Evolutionary conservation across 2,797 vertebrate species (phyloP), one percentile per base, ranked within the genome.

Genomic region (Notamacropus eugenii): DNA sequence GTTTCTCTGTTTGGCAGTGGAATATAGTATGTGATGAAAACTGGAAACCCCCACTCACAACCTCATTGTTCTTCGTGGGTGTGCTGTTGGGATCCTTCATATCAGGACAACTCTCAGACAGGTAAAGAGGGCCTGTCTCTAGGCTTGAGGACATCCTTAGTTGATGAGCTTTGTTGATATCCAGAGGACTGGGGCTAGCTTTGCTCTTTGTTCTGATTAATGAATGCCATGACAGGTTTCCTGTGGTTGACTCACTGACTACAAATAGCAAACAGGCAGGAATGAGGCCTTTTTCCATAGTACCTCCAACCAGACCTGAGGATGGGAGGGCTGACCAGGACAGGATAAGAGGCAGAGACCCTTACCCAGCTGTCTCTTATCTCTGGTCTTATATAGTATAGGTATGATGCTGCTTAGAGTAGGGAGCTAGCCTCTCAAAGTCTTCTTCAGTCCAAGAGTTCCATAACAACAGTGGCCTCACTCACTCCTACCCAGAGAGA

Each of bases 51-150:
- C 99, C 99, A 0, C 94, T 99, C 96, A 99, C 99, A 10, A 98
- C 99, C 52, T 99, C 99, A 19, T 62, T 99, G 92, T 99, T 99
- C 98, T 99, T 99, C 95, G 97, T 98, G 96, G 99, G 99, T 0
- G 99, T 99, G 93, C 98, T 99, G n/a, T 59, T 98, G 0, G 99
- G 99, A 57, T 99, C 99, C 90, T 99, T 99, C 91, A 0, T 99
- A 95, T 99, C 99, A 0, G 99, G 99, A 96, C 99, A 99, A 97
- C 98, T 99, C 29, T 99, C 99, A 1, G 99, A 99, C 99, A 99
- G 99, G 99, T 99, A 98, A 98, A 29, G 1, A 92, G 2, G 0
- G 40, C 9, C 8, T 24, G 3, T 46, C 19, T 82, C 74, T 22
- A 82, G 22, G 74, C 22, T 82, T 27, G 74, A 82, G 22, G 74